Conservation (phyloP, 2,113 vertebrate species). For the Pungitius pungitius region DNA sequence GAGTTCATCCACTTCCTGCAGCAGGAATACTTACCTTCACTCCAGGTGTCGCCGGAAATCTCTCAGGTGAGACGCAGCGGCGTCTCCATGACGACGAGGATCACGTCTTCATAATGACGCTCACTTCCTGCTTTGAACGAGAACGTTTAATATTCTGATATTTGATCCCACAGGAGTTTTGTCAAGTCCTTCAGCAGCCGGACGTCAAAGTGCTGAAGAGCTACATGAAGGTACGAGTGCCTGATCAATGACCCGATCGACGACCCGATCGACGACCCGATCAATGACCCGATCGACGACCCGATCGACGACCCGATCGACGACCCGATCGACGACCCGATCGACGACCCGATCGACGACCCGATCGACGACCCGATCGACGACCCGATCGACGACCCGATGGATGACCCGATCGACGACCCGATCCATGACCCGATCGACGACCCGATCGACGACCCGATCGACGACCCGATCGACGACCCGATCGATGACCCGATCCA, state of each 20-base stretch:
- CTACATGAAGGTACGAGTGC: conserved; percentile 92
- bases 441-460: neutral
- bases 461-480: no score
- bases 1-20: conserved; percentile 97
- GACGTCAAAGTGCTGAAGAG: conserved; percentile 97
- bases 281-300: neutral
- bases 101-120: no score
- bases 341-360: no score
- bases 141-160: neutral
- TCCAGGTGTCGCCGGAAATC: conserved; percentile 94
- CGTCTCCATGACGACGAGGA: no score
- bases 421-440: neutral
- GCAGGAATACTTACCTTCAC: conserved; percentile 94
- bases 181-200: conserved; percentile 95
- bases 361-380: neutral
- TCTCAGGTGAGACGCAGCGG: conserved; percentile 84
- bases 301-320: neutral
- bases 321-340: neutral
- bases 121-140: no score
- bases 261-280: neutral
- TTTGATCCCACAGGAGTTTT: conserved; percentile 84
- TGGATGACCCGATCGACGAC: no score
- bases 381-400: no score
- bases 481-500: no score
- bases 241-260: neutral